phyloP scores from a whole-genome alignment of 1,140 invertebrate species.

The Sitodiplosis mosellana region DNA sequence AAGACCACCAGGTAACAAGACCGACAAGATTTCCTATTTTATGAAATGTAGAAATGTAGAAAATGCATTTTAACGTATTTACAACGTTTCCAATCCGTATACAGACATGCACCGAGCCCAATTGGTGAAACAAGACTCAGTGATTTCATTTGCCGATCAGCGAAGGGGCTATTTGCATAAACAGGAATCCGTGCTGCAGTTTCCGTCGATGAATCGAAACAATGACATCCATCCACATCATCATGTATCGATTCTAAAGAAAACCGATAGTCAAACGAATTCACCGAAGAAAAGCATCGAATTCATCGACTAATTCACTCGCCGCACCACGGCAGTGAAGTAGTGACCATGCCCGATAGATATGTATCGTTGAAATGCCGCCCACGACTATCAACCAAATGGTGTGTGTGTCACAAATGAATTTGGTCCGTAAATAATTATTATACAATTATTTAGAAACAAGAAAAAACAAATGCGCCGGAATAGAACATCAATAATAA shows the following conservation, averaged over 20 bases:
- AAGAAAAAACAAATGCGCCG: no score
- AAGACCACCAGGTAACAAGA: constrained; percentile 11
- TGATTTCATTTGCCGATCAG: constrained; percentile 24
- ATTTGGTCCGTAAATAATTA: no score
- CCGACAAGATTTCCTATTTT: background rate
- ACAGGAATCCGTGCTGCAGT: constrained; percentile 20
- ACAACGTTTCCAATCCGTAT: no score
- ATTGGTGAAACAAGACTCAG: constrained; percentile 23
- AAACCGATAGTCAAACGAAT: constrained; percentile 22
- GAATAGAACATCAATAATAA: no score
- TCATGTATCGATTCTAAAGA: constrained; percentile 23
- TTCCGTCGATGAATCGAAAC: constrained; percentile 10
- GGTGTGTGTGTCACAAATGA: no score
- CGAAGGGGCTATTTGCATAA: constrained; percentile 18
- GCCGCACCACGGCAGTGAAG: no score
- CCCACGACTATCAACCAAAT: no score
- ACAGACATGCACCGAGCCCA: constrained; percentile 12
- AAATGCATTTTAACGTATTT: background rate
- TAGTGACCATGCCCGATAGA: no score
- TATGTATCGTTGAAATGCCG: no score
- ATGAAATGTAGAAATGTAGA: background rate
- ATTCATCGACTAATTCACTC: constrained; percentile 14
- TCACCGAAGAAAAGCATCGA: constrained; percentile 19
- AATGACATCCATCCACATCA: constrained; percentile 11
- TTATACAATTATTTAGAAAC: no score